These are phyloP conservation scores for Monopis laevigella DNA, from an alignment of 2,888 invertebrate genomes.

Conservation along the genomic window DNA sequence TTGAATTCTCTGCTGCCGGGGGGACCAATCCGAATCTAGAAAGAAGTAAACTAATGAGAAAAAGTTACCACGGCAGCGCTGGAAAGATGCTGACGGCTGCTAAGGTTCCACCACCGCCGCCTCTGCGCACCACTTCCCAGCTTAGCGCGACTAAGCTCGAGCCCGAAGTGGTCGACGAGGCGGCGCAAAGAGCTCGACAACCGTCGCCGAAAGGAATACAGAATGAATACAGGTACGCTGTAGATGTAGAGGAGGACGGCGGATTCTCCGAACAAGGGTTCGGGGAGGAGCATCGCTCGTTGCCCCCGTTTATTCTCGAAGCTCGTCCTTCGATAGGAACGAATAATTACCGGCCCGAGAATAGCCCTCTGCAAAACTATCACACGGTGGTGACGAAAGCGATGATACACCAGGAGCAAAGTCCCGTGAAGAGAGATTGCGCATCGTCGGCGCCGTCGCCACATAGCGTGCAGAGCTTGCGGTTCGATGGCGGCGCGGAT, in stretches of 20 bases:
- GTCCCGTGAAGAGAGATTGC: slow-evolving; percentile 67
- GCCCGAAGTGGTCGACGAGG: slow-evolving; percentile 61
- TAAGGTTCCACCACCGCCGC: slow-evolving; percentile 87
- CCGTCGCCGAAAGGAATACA: slow-evolving; percentile 35
- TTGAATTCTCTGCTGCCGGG: slow-evolving; percentile 75
- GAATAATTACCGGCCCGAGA: slow-evolving; percentile 36
- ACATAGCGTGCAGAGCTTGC: slow-evolving; percentile 46
- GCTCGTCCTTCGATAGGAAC: slow-evolving; percentile 57
- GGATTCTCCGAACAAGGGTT: slow-evolving; percentile 62
- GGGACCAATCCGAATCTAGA: slow-evolving; percentile 84
- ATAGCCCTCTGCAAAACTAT: slow-evolving; percentile 50
- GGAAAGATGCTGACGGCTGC: slow-evolving; percentile 83
- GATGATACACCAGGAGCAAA: slow-evolving; percentile 86
- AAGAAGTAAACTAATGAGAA: slow-evolving; percentile 87
- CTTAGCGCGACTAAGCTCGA: slow-evolving; percentile 75
- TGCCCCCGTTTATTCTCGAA: too few species aligned
- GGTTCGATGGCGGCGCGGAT: slow-evolving; percentile 64
- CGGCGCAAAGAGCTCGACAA: slow-evolving; percentile 48
- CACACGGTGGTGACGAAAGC: slow-evolving; percentile 84
- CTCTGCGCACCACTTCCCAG: slow-evolving; percentile 86
- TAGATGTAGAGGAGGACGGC: slow-evolving; percentile 51
- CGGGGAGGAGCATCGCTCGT: slow-evolving; percentile 68
- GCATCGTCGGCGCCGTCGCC: slow-evolving; percentile 29
- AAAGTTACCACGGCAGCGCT: slow-evolving; percentile 87
- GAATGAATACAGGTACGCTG: slow-evolving; percentile 17